phyloP scores from a whole-genome alignment of 2,888 invertebrate species.

The Macaria notata region DNA sequence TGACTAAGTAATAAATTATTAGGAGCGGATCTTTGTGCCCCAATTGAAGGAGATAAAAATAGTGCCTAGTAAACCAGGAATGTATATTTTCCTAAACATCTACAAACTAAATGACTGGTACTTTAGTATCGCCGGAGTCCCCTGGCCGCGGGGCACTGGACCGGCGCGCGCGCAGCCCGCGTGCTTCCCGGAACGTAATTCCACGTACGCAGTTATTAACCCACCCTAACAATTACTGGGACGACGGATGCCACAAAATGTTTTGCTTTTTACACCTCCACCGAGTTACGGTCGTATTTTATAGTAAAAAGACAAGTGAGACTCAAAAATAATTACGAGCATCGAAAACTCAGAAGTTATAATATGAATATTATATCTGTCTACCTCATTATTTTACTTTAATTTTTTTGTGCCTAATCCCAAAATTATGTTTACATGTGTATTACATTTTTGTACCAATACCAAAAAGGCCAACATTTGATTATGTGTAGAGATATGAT shows the following conservation, averaged over 20 bases:
- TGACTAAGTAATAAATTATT: too few species aligned
- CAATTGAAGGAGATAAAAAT: too few species aligned
- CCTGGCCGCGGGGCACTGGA: slow-evolving; percentile 35
- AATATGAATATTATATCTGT: too few species aligned
- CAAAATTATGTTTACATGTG: too few species aligned
- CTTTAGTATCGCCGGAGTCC: background rate
- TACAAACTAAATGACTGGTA: too few species aligned
- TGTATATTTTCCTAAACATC: too few species aligned
- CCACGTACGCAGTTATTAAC: slow-evolving; percentile 38
- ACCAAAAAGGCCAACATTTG: background rate
- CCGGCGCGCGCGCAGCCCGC: slow-evolving; percentile 45
- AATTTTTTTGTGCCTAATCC: background rate
- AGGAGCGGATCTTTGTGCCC: too few species aligned
- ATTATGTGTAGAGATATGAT: background rate
- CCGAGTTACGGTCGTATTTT: slow-evolving; percentile 2
- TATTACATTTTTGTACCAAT: background rate
- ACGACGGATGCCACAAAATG: slow-evolving; percentile 22
- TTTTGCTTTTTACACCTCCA: slow-evolving; percentile 19
- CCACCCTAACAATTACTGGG: slow-evolving; percentile 28
- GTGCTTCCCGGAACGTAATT: slow-evolving; percentile 59
- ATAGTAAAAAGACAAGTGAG: slow-evolving; percentile 5
- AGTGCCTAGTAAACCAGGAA: too few species aligned
- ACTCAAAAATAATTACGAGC: background rate
- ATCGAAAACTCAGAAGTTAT: too few species aligned
- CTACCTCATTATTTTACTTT: background rate